Base-by-base conservation (phyloP, 2,113 vertebrate species). In the Hiodon tergisus region DNA sequence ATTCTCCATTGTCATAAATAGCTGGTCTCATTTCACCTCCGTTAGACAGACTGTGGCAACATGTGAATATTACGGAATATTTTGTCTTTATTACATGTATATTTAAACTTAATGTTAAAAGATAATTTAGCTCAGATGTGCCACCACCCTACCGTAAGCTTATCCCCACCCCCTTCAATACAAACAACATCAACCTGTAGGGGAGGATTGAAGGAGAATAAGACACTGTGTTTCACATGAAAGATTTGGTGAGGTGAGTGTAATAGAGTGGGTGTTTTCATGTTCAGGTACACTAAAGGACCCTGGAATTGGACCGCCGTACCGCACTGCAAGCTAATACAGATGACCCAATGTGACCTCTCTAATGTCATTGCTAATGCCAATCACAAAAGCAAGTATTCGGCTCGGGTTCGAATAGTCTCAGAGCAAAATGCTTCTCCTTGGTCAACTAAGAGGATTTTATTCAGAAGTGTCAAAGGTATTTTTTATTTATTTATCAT, bases 321-420 rank as follows among this genome's bases (percentile, higher is more conserved):
- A 47, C 48, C 11, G 9, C 14, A 69, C 58, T 76, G 75, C 60
- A 63, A 65, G 4, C 7, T 5, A 3, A 87, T 79, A 57, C 75
- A 0, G 3, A 3, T 9, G 0, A 61, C 3, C 55, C 71, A 10
- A 61, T 91, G 89, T 77, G 65, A 82, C 53, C 67, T 91, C 0
- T 84, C 16, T 17, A 6, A 70, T 6, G 52, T 77, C 5, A 81
- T 88, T 48, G 0, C 61, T 1, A 62, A 81, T 3, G 82, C 83
- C 10, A 0, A 0, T 0, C 0, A 0, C 1, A 0, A 0, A 14
- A 31, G 31, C 31, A 31, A 31, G 31, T 88, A 89, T 60, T 78
- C 73, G 50, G 82, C 82, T 74, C 80, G n/a, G 77, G 85, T 91
- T 63, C 84, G 85, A 73, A 11, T 85, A 55, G 71, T 83, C 9